Percentiles rank a stretch among this genome's conserved stretches.
Conservation (phyloP, 1,140 invertebrate species). For the Bicyclus anynana region DNA sequence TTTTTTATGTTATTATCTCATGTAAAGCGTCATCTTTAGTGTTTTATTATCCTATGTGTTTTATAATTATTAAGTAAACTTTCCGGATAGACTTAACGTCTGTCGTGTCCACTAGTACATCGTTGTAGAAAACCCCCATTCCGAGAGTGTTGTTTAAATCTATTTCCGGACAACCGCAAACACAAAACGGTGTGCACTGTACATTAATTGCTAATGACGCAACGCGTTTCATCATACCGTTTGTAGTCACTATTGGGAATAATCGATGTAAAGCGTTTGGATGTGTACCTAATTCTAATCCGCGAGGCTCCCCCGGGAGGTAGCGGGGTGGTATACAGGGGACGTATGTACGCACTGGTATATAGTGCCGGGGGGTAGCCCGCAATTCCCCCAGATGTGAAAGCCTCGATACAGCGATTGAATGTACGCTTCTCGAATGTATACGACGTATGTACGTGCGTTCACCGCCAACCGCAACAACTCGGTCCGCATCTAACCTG, state of each 20-base stretch:
- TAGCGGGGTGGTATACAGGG: background rate
- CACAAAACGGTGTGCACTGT: background rate
- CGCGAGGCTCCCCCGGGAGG: background rate
- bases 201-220: background rate
- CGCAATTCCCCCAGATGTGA: background rate
- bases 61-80: too few relatives aligned
- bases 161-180: background rate
- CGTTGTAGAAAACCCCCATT: too few relatives aligned
- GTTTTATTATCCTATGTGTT: too few relatives aligned
- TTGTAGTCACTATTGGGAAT: background rate
- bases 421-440: background rate
- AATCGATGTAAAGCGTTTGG: background rate
- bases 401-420: background rate
- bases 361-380: background rate
- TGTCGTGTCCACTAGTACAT: too few relatives aligned
- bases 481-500: too few relatives aligned
- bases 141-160: too few relatives aligned
- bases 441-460: too few relatives aligned
- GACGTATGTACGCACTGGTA: background rate
- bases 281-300: background rate
- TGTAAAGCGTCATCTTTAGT: too few relatives aligned
- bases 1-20: too few relatives aligned
- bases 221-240: background rate
- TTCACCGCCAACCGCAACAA: background rate
- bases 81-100: too few relatives aligned